Evolutionary conservation across 2,888 invertebrate genomes (phyloP).

Genomic region (Cephus rjabovi): DNA sequence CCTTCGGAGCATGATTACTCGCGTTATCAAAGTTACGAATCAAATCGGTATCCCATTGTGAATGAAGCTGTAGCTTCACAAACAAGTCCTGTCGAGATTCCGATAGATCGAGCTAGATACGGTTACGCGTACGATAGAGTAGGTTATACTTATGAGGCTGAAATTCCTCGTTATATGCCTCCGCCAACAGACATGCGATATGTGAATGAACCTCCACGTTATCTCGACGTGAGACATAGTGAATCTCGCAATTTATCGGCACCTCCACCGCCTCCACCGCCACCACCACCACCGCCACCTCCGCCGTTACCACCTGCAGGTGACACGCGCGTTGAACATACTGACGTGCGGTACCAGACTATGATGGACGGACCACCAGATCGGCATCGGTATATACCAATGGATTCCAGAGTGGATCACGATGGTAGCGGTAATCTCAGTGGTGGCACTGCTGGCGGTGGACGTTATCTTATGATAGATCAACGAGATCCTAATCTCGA

Average conservation of each 20-base stretch:
- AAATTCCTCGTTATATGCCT: conserved; percentile 43
- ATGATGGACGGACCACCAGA: conserved; percentile 36
- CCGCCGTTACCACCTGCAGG: not conserved
- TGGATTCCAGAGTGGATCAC: not conserved
- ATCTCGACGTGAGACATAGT: not conserved
- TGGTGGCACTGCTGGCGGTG: not conserved
- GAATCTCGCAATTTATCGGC: not conserved
- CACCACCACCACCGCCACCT: not conserved
- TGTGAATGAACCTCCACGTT: not conserved
- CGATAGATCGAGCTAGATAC: conserved; percentile 49
- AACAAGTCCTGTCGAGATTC: conserved; percentile 23
- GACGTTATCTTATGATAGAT: not conserved
- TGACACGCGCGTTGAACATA: not conserved
- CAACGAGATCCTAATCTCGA: conserved; percentile 13
- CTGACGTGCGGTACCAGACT: conserved; percentile 26
- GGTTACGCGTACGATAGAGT: conserved; percentile 40
- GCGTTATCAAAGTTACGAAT: conserved; percentile 48
- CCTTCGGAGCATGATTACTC: conserved; percentile 49
- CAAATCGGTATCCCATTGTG: not conserved
- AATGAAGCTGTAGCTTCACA: not conserved
- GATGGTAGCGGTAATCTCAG: not conserved
- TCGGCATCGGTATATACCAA: conserved; percentile 17
- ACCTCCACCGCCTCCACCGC: not conserved
- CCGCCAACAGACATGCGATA: not conserved
- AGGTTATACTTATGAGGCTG: conserved; percentile 39